phyloP scores from a whole-genome alignment of 2,113 vertebrate genomes.

The Solenodon paradoxus region DNA sequence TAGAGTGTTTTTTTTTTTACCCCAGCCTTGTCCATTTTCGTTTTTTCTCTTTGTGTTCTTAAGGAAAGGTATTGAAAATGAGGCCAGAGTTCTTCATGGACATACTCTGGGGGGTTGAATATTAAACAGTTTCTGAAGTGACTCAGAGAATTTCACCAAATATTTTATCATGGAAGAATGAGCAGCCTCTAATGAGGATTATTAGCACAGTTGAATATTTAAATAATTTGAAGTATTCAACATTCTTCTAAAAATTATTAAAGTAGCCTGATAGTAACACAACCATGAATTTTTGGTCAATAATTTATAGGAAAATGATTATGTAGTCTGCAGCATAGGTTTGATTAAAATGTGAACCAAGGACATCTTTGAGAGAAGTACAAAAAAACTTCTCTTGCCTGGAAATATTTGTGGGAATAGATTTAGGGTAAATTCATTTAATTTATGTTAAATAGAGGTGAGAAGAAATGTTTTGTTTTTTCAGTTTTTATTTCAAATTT shows the following conservation, averaged over 20 bases:
- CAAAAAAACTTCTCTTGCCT: neutral
- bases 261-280: neutral
- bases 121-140: conserved; percentile 21
- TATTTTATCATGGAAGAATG: neutral
- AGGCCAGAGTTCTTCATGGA: neutral
- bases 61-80: conserved; percentile 26
- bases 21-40: neutral
- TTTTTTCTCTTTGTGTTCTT: neutral
- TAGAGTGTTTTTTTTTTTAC: neutral
- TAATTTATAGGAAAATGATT: conserved; percentile 14
- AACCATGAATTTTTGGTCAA: neutral
- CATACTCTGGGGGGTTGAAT: neutral
- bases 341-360: neutral
- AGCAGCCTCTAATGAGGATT: neutral
- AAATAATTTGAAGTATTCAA: conserved; percentile 7
- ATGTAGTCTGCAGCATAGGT: neutral
- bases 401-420: neutral
- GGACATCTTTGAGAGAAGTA: neutral
- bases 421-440: no score
- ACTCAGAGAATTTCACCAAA: neutral
- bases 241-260: conserved; percentile 22
- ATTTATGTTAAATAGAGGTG: neutral
- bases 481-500: conserved; percentile 25
- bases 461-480: neutral
- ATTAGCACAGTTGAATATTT: conserved; percentile 12